Percentiles rank a stretch among this genome's conserved stretches.
Evolutionary conservation across 2,113 vertebrate species (phyloP).

Genomic region (Oncorhynchus clarkii): DNA sequence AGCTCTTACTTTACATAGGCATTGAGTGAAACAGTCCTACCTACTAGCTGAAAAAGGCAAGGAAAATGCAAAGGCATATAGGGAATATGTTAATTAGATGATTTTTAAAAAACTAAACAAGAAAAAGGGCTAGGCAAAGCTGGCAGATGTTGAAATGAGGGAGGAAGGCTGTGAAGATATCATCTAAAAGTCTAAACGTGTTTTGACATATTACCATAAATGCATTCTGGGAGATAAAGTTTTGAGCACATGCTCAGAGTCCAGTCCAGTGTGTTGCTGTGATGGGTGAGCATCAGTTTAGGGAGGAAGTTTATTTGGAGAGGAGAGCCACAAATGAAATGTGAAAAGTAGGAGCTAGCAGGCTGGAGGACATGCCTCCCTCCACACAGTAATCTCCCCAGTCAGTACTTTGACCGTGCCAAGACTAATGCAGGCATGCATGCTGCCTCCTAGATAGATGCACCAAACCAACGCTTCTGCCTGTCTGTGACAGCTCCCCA

Average conservation of each 20-base stretch:
- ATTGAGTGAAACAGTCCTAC: not conserved
- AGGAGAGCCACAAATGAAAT: conserved; percentile 31
- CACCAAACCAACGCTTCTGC: conserved; percentile 37
- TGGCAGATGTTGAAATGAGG: not conserved
- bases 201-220: conserved; percentile 3
- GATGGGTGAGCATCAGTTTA: too few species aligned
- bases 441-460: conserved; percentile 53
- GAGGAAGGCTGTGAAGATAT: not conserved
- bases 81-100: not conserved
- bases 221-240: not conserved
- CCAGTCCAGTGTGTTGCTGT: not conserved
- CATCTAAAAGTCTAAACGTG: not conserved
- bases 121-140: not conserved
- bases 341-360: conserved; percentile 19
- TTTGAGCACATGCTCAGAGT: not conserved
- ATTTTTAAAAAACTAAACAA: not conserved
- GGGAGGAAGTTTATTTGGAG: conserved; percentile 21
- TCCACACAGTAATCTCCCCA: conserved; percentile 40
- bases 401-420: conserved; percentile 17
- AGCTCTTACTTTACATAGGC: not conserved
- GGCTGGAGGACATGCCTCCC: conserved; percentile 10
- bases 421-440: conserved; percentile 42
- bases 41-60: not conserved
- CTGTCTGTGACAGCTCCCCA: conserved; percentile 54
- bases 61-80: not conserved